Evolutionary conservation across 2,797 vertebrate genomes (phyloP).

Genomic region (Otolemur crassicaudatus): DNA sequence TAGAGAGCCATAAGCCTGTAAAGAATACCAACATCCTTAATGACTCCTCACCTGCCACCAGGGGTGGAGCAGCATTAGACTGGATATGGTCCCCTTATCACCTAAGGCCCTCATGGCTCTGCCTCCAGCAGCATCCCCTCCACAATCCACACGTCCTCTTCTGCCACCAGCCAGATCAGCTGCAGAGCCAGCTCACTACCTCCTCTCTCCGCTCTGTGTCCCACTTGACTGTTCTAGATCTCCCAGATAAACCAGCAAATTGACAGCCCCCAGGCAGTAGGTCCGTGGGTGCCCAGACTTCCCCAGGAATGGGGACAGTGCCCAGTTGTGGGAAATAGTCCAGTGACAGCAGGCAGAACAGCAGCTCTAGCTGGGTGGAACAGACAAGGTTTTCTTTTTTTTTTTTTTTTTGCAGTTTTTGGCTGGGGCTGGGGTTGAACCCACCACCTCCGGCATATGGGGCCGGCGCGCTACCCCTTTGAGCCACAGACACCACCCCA

Average conservation of each 20-base stretch:
- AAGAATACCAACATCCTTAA: not conserved
- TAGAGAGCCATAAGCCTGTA: accelerated
- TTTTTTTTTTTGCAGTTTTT: too few relatives aligned
- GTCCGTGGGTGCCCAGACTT: not conserved
- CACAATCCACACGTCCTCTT: too few relatives aligned
- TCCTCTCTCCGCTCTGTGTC: too few relatives aligned
- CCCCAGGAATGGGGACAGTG: not conserved
- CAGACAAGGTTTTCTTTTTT: not conserved
- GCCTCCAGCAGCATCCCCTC: accelerated
- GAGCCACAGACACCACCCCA: too few relatives aligned
- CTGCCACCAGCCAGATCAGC: not conserved
- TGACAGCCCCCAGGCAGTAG: not conserved
- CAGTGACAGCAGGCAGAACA: not conserved
- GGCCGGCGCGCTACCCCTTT: too few relatives aligned
- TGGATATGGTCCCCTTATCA: accelerated
- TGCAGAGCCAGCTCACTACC: not conserved
- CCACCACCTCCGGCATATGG: too few relatives aligned
- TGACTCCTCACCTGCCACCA: accelerated
- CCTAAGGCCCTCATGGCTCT: accelerated
- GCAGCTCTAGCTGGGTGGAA: not conserved
- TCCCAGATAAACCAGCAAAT: not conserved
- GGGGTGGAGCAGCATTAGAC: too few relatives aligned
- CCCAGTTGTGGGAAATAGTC: too few relatives aligned
- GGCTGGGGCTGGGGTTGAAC: too few relatives aligned
- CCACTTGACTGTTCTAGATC: too few relatives aligned